A percentile compares a stretch with the other conserved stretches of the same genome.
These are phyloP conservation scores for Microctonus brassicae DNA, from an alignment of 2,888 invertebrate species.

Conservation along the genomic window DNA sequence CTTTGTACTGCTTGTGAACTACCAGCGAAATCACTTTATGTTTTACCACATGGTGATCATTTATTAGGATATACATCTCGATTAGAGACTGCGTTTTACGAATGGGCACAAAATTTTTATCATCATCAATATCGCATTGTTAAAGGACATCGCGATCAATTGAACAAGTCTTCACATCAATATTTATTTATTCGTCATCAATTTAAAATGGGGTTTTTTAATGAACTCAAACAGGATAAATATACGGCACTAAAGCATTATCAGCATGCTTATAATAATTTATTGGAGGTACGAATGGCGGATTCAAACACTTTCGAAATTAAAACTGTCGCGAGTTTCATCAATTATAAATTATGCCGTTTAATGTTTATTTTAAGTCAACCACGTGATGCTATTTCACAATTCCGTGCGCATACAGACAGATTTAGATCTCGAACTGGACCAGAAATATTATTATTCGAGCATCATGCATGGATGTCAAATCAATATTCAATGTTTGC, in stretches of 20 bases:
- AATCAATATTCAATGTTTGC: slow-evolving; percentile 93
- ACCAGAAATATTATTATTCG: slow-evolving; percentile 88
- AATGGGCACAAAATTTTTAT: slow-evolving; percentile 93
- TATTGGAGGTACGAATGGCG: slow-evolving; percentile 88
- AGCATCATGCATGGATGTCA: slow-evolving; percentile 96
- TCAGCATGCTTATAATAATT: slow-evolving; percentile 89
- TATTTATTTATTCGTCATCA: slow-evolving; percentile 95
- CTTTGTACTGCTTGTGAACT: slow-evolving; percentile 93
- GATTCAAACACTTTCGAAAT: slow-evolving; percentile 95
- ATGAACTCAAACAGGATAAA: slow-evolving; percentile 92
- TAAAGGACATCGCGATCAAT: slow-evolving; percentile 89
- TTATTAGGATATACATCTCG: slow-evolving; percentile 79
- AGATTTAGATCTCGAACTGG: slow-evolving; percentile 86
- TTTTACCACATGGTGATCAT: slow-evolving; percentile 92
- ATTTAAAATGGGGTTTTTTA: slow-evolving; percentile 96
- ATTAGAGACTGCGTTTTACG: slow-evolving; percentile 93
- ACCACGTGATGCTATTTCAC: slow-evolving; percentile 94
- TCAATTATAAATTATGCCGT: slow-evolving; percentile 95
- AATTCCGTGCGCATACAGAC: slow-evolving; percentile 92
- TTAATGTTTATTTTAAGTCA: slow-evolving; percentile 90
- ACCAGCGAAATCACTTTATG: slow-evolving; percentile 91
- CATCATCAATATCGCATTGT: slow-evolving; percentile 88
- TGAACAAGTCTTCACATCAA: slow-evolving; percentile 92
- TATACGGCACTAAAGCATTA: slow-evolving; percentile 90
- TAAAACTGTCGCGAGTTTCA: slow-evolving; percentile 93